Conservation (phyloP, 2,888 invertebrate genomes). For the Pachliopta kotzebuea region DNA sequence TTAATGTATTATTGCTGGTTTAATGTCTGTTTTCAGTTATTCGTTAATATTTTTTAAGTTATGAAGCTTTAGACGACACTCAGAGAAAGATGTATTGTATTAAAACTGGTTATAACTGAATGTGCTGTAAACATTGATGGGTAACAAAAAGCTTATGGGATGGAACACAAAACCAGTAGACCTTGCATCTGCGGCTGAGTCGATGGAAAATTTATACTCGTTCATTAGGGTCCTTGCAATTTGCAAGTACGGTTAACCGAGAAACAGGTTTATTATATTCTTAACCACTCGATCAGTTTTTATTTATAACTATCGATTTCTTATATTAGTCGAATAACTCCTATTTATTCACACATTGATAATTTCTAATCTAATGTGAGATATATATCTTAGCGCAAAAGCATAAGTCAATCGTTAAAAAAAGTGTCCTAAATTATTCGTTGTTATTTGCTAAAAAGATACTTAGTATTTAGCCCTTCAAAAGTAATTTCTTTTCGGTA, state of each 20-base stretch:
- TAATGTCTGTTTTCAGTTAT: background rate
- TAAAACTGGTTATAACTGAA: background rate
- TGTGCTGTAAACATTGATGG: background rate
- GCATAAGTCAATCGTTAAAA: too few species aligned
- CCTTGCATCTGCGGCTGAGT: slow-evolving; percentile 14
- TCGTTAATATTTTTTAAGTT: background rate
- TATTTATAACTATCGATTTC: too few species aligned
- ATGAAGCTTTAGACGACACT: background rate
- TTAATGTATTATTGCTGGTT: too few species aligned
- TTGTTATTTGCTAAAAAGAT: too few species aligned
- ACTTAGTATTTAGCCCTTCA: too few species aligned
- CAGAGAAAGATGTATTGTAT: background rate
- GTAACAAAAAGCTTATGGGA: background rate
- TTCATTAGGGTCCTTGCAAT: background rate
- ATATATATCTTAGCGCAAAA: too few species aligned
- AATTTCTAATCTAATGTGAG: too few species aligned
- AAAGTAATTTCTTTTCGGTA: too few species aligned
- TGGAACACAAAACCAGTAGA: slow-evolving; percentile 14
- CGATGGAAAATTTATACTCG: slow-evolving; percentile 16
- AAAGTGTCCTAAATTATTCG: too few species aligned
- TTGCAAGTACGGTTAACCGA: background rate
- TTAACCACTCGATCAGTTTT: too few species aligned
- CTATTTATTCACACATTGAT: too few species aligned
- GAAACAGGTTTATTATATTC: background rate
- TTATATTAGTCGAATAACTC: too few species aligned